These are phyloP conservation scores for Lacerta agilis DNA, from an alignment of 2,797 vertebrate species.

Conservation along the genomic window DNA sequence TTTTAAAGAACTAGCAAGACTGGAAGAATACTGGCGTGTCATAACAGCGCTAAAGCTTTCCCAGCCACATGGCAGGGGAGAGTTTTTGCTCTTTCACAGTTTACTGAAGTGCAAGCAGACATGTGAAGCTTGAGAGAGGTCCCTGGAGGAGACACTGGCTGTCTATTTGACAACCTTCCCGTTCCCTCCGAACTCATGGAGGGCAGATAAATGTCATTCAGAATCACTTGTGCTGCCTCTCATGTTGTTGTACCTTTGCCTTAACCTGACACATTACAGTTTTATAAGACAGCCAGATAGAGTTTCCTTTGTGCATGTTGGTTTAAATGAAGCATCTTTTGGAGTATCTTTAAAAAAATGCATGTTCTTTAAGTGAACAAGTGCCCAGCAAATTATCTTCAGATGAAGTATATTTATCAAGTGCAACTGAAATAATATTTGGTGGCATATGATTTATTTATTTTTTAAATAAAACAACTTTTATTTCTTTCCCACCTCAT, in stretches of 20 bases:
- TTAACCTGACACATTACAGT: neutral
- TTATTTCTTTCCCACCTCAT: neutral
- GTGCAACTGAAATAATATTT: neutral
- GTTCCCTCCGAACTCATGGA: slow-evolving; percentile 35
- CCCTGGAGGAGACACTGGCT: slow-evolving; percentile 3
- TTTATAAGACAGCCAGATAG: neutral
- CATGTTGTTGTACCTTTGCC: neutral
- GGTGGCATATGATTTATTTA: accelerated
- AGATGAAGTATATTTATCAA: slow-evolving; percentile 7
- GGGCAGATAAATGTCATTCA: slow-evolving; percentile 61
- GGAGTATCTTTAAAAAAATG: neutral
- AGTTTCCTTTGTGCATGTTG: neutral
- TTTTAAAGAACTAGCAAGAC: neutral
- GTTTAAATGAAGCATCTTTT: neutral
- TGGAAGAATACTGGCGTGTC: slow-evolving; percentile 8
- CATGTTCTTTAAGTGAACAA: neutral
- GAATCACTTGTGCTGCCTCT: slow-evolving; percentile 34
- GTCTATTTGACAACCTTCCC: slow-evolving; percentile 15
- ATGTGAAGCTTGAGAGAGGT: slow-evolving; percentile 1
- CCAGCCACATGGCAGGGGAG: neutral
- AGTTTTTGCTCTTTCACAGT: slow-evolving; percentile 9
- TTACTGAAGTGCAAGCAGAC: slow-evolving; percentile 14
- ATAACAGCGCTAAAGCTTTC: neutral
- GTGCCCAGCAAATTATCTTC: neutral
- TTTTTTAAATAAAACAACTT: accelerated